These are phyloP conservation scores for Clinocottus analis DNA, from an alignment of 2,113 vertebrate genomes.

Conservation along the genomic window DNA sequence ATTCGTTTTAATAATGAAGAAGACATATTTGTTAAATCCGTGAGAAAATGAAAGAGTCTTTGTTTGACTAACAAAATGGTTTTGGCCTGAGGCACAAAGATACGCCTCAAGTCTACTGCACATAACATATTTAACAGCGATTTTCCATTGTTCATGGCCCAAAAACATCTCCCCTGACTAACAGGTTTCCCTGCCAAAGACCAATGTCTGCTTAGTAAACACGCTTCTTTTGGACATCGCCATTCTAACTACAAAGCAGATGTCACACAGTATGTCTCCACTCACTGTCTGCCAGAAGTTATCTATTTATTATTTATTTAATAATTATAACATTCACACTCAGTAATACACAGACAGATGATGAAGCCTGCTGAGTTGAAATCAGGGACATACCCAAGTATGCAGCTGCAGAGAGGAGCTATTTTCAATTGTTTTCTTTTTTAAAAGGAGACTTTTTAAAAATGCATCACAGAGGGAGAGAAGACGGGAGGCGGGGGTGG, in stretches of 20 bases:
- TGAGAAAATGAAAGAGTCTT: conserved; percentile 56
- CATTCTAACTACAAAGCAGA: conserved; percentile 79
- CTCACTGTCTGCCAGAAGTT: conserved; percentile 75
- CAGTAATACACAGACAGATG: conserved; percentile 26
- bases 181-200: conserved; percentile 79
- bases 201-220: conserved; percentile 78
- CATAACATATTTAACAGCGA: conserved; percentile 76
- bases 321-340: conserved; percentile 60
- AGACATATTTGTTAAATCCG: conserved; percentile 54
- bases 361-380: conserved; percentile 44
- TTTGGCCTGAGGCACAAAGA: conserved; percentile 67
- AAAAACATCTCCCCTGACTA: conserved; percentile 80
- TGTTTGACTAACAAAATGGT: conserved; percentile 70
- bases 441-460: conserved; percentile 58
- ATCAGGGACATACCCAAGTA: conserved; percentile 37
- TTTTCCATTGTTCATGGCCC: conserved; percentile 77
- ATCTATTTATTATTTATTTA: conserved; percentile 75
- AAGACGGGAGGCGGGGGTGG: conserved; percentile 4
- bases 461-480: conserved; percentile 62
- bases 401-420: conserved; percentile 41
- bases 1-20: conserved; percentile 56
- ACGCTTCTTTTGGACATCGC: conserved; percentile 77
- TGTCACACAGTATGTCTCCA: conserved; percentile 78
- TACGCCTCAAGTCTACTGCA: conserved; percentile 61
- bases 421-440: conserved; percentile 61